A percentile compares a stretch with the other conserved stretches of the same genome.
phyloP scores from a whole-genome alignment of 2,797 vertebrate genomes.

The Leucoraja ocellata region DNA sequence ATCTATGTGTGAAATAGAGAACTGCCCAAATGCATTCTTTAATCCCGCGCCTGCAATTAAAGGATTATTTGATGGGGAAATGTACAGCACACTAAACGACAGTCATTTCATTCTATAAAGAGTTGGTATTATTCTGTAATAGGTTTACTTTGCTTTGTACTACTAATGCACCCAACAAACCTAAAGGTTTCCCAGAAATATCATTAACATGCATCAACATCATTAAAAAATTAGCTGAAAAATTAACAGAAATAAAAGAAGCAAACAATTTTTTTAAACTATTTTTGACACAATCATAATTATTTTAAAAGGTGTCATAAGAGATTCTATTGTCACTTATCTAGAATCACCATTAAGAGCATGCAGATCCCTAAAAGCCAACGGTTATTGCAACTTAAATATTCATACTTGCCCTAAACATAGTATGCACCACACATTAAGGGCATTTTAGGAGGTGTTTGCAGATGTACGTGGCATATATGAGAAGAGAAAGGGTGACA shows the following conservation, averaged over 20 bases:
- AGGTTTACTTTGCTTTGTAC: neutral
- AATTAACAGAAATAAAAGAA: neutral
- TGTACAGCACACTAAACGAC: neutral
- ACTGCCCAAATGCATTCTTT: neutral
- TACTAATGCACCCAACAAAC: neutral
- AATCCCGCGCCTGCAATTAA: neutral
- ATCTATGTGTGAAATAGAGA: neutral
- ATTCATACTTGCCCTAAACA: neutral
- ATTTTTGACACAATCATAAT: neutral
- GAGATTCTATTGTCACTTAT: neutral
- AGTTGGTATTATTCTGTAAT: neutral
- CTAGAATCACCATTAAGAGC: neutral
- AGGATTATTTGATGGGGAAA: neutral
- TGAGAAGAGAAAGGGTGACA: too few species aligned
- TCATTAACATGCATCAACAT: neutral
- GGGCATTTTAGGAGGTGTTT: neutral
- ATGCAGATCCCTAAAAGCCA: neutral
- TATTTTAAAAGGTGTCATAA: neutral
- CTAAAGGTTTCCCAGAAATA: neutral
- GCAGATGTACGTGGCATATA: neutral
- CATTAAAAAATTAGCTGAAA: neutral
- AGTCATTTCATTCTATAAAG: neutral
- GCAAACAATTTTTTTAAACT: neutral
- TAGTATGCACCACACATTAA: neutral
- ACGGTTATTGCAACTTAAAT: neutral